phyloP scores from a whole-genome alignment of 53 echinoderm and acorn worm genomes.

The Temnopleurus reevesii region DNA sequence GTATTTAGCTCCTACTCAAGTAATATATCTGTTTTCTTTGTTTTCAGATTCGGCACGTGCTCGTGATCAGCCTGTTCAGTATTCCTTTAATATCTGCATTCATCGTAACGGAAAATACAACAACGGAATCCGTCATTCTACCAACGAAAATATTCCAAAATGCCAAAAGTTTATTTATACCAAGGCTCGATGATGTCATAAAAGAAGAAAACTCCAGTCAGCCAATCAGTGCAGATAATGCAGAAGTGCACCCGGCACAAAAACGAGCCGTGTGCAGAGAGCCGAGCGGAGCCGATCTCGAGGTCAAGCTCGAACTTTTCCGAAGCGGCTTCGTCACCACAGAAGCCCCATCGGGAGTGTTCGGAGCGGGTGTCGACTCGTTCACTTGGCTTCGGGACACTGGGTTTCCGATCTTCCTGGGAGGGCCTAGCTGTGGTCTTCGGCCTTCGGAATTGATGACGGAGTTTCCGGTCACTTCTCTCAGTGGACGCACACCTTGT shows the following conservation, averaged over 20 bases:
- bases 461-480: background rate
- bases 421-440: background rate
- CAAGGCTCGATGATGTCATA: background rate
- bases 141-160: background rate
- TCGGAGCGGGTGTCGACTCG: background rate
- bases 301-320: conserved; percentile 26
- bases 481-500: background rate
- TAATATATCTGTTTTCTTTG: background rate
- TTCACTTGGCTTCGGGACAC: background rate
- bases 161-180: background rate
- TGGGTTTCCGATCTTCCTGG: background rate
- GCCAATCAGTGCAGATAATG: background rate
- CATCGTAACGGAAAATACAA: background rate
- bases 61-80: background rate
- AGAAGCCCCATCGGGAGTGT: background rate
- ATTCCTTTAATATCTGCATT: background rate
- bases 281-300: conserved; percentile 11
- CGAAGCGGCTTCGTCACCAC: conserved; percentile 29
- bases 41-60: background rate
- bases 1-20: too few species aligned
- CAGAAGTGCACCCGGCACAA: conserved; percentile 1
- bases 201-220: background rate
- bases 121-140: too few species aligned
- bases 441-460: background rate
- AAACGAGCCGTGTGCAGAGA: conserved; percentile 22